Conservation (phyloP, 1,140 invertebrate species). For the Coptotermes formosanus region DNA sequence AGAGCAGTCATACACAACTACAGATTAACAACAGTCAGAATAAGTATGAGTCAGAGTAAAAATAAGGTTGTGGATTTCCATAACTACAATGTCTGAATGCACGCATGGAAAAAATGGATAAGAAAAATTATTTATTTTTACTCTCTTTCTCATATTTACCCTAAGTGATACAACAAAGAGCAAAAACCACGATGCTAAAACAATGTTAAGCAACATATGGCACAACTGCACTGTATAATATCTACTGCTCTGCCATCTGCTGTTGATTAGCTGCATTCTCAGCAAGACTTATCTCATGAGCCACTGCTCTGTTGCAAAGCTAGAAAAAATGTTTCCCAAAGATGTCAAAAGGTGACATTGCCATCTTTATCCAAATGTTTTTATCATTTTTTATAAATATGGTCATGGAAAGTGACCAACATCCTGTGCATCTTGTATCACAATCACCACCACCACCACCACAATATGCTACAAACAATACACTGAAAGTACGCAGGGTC, state of each 20-base stretch:
- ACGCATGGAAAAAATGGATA: background rate
- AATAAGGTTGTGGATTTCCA: background rate
- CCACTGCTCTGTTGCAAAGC: background rate
- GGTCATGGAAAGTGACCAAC: background rate
- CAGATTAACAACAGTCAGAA: conserved; percentile 1
- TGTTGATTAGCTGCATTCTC: background rate
- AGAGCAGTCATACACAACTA: conserved; percentile 9
- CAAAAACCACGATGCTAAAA: background rate
- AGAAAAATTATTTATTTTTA: background rate
- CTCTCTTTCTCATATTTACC: background rate
- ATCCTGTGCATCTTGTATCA: background rate
- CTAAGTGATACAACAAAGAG: conserved; percentile 12
- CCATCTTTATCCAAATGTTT: background rate
- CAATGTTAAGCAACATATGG: conserved; percentile 18
- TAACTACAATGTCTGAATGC: background rate
- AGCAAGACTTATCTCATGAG: background rate
- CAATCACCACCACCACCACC: background rate
- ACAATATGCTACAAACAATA: conserved; percentile 11
- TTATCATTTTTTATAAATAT: background rate
- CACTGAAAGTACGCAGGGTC: background rate
- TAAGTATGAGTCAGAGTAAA: background rate
- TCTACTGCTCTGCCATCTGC: conserved; percentile 14
- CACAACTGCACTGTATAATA: background rate
- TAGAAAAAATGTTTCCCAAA: background rate
- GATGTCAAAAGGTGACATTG: background rate